Conservation (phyloP, 1,140 invertebrate genomes). For the Drosophila ficusphila region DNA sequence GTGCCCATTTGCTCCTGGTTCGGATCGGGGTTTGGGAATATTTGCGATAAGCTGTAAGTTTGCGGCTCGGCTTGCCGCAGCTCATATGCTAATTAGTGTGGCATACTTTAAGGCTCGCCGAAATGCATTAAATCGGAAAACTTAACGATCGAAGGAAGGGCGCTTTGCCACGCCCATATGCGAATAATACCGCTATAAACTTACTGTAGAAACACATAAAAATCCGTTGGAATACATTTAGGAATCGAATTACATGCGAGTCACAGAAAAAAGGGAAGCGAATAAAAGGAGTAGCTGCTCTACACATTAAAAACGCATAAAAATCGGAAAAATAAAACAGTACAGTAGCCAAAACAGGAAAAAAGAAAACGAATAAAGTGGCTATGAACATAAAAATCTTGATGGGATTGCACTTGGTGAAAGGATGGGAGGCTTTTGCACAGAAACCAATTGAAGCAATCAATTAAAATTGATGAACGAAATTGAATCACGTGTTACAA, state of each 20-base stretch:
- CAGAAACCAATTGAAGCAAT: slow-evolving; percentile 71
- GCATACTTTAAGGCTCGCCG: slow-evolving; percentile 41
- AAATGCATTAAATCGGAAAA: slow-evolving; percentile 13
- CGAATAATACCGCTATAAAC: slow-evolving; percentile 42
- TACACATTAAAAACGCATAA: slow-evolving; percentile 79
- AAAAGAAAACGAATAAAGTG: slow-evolving; percentile 63
- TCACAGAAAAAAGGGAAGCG: not conserved
- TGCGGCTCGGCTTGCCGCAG: slow-evolving; percentile 29
- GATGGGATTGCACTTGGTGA: slow-evolving; percentile 1
- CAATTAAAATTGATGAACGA: slow-evolving; percentile 78
- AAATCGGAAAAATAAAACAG: slow-evolving; percentile 53
- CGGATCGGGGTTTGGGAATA: slow-evolving; percentile 9
- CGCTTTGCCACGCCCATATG: slow-evolving; percentile 15
- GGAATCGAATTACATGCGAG: slow-evolving; percentile 57
- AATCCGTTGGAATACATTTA: slow-evolving; percentile 72
- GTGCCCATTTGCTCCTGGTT: slow-evolving; percentile 15
- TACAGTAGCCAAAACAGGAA: slow-evolving; percentile 41
- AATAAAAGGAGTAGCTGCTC: slow-evolving; percentile 69
- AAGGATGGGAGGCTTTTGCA: slow-evolving; percentile 10
- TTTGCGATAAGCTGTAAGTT: slow-evolving; percentile 68
- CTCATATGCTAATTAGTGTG: slow-evolving; percentile 71
- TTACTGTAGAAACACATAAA: slow-evolving; percentile 62
- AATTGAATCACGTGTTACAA: slow-evolving; percentile 81
- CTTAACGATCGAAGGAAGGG: slow-evolving; percentile 23
- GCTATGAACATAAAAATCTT: slow-evolving; percentile 57